Evolutionary conservation across 2,888 invertebrate genomes (phyloP).

Genomic region (Liodrosophila aerea): DNA sequence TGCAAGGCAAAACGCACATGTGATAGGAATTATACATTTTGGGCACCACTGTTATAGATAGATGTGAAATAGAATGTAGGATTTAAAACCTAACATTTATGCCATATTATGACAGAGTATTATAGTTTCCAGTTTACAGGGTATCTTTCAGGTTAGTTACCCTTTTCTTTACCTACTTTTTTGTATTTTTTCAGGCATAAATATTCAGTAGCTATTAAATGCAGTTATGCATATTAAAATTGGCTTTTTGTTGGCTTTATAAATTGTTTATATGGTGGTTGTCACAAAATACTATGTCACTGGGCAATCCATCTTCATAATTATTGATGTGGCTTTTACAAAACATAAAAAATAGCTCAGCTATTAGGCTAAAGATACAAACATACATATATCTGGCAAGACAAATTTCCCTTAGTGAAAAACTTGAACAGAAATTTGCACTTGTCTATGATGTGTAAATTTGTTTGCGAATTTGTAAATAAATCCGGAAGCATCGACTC

Average conservation of each 20-base stretch:
- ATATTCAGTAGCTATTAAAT: conserved; percentile 68
- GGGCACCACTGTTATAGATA: no score
- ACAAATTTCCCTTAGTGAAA: conserved; percentile 25
- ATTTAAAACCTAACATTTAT: no score
- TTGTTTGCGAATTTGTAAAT: conserved; percentile 78
- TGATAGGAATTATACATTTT: no score
- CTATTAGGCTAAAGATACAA: not conserved
- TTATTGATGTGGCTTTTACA: no score
- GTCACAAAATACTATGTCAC: conserved; percentile 37
- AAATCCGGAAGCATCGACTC: conserved; percentile 59
- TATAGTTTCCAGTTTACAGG: not conserved
- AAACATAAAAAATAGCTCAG: conserved; percentile 4
- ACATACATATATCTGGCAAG: conserved; percentile 14
- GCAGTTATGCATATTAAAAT: conserved; percentile 71
- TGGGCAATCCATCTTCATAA: conserved; percentile 48
- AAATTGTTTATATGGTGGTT: conserved; percentile 59
- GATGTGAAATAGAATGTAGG: no score
- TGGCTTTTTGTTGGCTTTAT: conserved; percentile 44
- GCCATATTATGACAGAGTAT: no score
- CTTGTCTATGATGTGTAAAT: conserved; percentile 63
- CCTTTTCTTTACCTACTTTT: not conserved
- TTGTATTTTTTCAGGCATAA: conserved; percentile 29
- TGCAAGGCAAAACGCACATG: no score
- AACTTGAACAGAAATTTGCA: not conserved
- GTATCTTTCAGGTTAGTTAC: not conserved